These are phyloP conservation scores for Ctenodactylus gundi DNA, from an alignment of 2,113 vertebrate genomes.

Conservation along the genomic window DNA sequence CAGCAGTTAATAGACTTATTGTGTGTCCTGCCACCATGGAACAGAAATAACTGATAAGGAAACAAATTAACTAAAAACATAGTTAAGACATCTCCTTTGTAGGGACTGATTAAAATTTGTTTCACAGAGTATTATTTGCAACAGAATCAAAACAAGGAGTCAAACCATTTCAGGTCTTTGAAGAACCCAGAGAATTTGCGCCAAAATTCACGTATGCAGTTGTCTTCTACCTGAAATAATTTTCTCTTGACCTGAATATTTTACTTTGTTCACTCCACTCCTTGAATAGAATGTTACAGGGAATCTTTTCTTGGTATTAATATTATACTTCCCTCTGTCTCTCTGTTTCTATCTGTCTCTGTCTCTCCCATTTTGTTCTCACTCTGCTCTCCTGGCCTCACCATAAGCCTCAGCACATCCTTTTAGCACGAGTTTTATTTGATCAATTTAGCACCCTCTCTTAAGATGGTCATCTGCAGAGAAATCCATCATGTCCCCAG, in stretches of 20 bases:
- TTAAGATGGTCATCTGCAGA: background rate
- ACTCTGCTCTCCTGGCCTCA: background rate
- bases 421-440: slow-evolving; percentile 5
- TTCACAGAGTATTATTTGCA: background rate
- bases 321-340: background rate
- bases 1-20: slow-evolving; percentile 48
- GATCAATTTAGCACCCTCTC: slow-evolving; percentile 12
- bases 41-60: slow-evolving; percentile 56
- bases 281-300: background rate
- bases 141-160: slow-evolving; percentile 38
- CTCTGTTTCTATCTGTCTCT: background rate
- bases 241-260: slow-evolving; percentile 49
- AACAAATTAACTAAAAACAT: slow-evolving; percentile 63
- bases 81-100: slow-evolving; percentile 20
- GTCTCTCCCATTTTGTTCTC: background rate
- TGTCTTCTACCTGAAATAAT: slow-evolving; percentile 43
- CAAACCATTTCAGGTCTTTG: slow-evolving; percentile 39
- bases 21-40: background rate
- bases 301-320: background rate
- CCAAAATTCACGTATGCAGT: background rate
- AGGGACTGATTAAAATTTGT: slow-evolving; percentile 61
- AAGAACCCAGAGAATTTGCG: slow-evolving; percentile 10
- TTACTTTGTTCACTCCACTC: slow-evolving; percentile 10
- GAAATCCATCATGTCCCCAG: background rate
- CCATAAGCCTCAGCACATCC: background rate